A percentile compares a stretch with the other conserved stretches of the same genome.
phyloP scores from a whole-genome alignment of 2,888 invertebrate genomes.

The Rugalucina vietnamica region DNA sequence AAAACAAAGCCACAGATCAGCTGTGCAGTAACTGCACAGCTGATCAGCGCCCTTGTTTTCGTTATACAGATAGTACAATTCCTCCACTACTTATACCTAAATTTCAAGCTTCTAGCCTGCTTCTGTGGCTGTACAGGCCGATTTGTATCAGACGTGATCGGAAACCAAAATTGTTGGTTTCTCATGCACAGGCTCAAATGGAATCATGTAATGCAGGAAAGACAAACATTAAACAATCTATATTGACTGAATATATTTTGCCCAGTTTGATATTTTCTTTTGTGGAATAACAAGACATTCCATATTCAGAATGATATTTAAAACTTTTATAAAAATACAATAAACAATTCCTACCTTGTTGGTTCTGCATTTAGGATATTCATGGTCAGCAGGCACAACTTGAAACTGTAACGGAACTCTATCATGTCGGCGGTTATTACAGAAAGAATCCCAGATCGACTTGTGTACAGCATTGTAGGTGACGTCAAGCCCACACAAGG shows the following conservation, averaged over 20 bases:
- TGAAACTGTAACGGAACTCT: conserved; percentile 93
- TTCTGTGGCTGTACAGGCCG: too few species aligned
- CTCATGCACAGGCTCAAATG: too few species aligned
- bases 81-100: too few species aligned
- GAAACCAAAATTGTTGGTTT: too few species aligned
- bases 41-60: too few species aligned
- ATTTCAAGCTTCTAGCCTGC: too few species aligned
- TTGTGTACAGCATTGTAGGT: conserved; percentile 94
- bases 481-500: conserved; percentile 94
- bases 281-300: background rate
- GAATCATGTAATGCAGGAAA: too few species aligned
- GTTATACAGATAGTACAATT: too few species aligned
- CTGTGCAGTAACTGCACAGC: too few species aligned
- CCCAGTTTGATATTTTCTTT: background rate
- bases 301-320: background rate
- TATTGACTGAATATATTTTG: background rate
- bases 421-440: conserved; percentile 91
- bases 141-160: too few species aligned
- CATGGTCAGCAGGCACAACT: conserved; percentile 91
- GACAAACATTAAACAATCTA: background rate
- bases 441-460: conserved; percentile 96
- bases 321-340: background rate
- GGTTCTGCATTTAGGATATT: conserved; percentile 89
- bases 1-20: too few species aligned
- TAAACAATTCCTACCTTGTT: conserved; percentile 79